phyloP scores from a whole-genome alignment of 1,140 invertebrate genomes.

The Neodiprion pinetum region DNA sequence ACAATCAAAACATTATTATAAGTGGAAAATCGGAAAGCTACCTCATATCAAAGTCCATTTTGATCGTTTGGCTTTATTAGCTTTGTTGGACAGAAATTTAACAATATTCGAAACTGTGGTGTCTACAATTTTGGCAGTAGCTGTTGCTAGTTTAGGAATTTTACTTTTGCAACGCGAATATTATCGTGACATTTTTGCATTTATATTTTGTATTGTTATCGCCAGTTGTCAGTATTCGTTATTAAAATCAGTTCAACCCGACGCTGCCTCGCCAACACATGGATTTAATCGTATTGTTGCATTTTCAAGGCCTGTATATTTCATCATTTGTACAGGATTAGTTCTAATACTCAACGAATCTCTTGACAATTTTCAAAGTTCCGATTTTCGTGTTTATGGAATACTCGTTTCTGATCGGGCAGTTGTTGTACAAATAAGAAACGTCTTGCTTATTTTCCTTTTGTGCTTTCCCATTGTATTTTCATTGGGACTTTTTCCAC shows the following conservation, averaged over 20 bases:
- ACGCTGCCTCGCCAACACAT: slow-evolving; percentile 97
- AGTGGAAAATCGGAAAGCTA: slow-evolving; percentile 79
- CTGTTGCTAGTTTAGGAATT: slow-evolving; percentile 86
- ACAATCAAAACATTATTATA: slow-evolving; percentile 83
- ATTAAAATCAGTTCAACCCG: slow-evolving; percentile 98
- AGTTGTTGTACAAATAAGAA: slow-evolving; percentile 72
- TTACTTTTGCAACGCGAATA: slow-evolving; percentile 84
- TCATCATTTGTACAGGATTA: slow-evolving; percentile 83
- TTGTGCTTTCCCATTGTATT: slow-evolving; percentile 93
- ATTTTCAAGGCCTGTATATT: slow-evolving; percentile 94
- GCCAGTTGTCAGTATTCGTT: slow-evolving; percentile 97
- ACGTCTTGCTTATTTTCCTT: slow-evolving; percentile 81
- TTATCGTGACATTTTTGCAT: slow-evolving; percentile 91
- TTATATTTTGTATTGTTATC: slow-evolving; percentile 96
- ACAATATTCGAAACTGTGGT: slow-evolving; percentile 85
- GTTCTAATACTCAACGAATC: slow-evolving; percentile 71
- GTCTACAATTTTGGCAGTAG: slow-evolving; percentile 83
- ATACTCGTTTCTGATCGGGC: slow-evolving; percentile 74
- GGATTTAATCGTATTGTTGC: slow-evolving; percentile 97
- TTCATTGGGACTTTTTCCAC: slow-evolving; percentile 93
- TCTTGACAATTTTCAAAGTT: slow-evolving; percentile 55
- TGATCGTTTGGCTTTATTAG: slow-evolving; percentile 90
- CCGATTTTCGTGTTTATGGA: slow-evolving; percentile 76
- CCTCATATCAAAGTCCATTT: slow-evolving; percentile 81
- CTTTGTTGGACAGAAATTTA: slow-evolving; percentile 91